phyloP scores from a whole-genome alignment of 2,797 vertebrate genomes.

The Sebastes cheni region DNA sequence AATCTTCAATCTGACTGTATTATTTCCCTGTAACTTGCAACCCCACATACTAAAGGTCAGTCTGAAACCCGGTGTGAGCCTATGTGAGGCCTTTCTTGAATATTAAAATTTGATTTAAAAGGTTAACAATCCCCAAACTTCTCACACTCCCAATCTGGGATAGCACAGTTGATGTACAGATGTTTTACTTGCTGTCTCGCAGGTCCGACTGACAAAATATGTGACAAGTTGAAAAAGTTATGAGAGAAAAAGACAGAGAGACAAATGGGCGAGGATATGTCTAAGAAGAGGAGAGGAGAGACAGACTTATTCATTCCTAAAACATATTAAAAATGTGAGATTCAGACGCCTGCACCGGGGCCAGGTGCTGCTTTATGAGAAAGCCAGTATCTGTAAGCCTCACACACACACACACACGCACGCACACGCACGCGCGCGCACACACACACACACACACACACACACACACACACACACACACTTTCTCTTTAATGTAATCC shows the following conservation, averaged over 20 bases:
- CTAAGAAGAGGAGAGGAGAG: background rate
- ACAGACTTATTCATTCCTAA: slow-evolving; percentile 24
- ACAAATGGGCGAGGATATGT: background rate
- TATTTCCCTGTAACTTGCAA: background rate
- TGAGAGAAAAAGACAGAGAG: background rate
- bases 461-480: slow-evolving; percentile 2
- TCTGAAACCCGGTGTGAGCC: background rate
- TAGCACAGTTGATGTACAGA: too few species aligned
- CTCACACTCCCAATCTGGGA: background rate
- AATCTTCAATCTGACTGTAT: background rate
- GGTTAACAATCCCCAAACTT: too few species aligned
- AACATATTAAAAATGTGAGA: slow-evolving; percentile 51
- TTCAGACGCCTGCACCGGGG: slow-evolving; percentile 20
- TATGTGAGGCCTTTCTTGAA: background rate
- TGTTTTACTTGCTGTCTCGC: slow-evolving; percentile 1
- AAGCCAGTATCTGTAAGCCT: slow-evolving; percentile 2
- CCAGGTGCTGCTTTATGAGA: slow-evolving; percentile 35
- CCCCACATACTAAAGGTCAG: background rate
- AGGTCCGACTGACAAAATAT: background rate
- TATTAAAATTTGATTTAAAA: background rate
- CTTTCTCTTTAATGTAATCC: slow-evolving; percentile 41
- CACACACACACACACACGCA: background rate
- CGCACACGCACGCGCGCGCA: slow-evolving; percentile 2
- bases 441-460: background rate
- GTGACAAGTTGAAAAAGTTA: too few species aligned